phyloP scores from a whole-genome alignment of 1,140 invertebrate species.

The Tetragnatha versicolor region DNA sequence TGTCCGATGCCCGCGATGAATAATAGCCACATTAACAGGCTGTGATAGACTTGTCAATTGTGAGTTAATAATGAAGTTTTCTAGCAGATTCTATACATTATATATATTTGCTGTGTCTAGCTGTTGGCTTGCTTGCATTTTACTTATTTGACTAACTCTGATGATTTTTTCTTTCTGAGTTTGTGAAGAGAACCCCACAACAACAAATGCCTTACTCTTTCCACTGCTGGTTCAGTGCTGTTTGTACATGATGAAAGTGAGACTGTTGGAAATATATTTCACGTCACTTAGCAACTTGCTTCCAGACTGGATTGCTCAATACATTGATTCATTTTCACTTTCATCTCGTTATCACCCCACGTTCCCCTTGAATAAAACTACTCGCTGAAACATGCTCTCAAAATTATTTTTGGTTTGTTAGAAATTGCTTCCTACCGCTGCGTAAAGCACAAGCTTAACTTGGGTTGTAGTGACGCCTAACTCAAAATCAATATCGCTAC shows the following conservation, averaged over 20 bases:
- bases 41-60: constrained; percentile 30
- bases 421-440: neutral
- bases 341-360: neutral
- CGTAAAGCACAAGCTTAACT: neutral
- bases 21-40: constrained; percentile 40
- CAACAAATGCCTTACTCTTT: constrained; percentile 42
- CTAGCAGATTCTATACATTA: neutral
- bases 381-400: neutral
- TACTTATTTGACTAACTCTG: constrained; percentile 17
- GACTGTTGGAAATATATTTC: constrained; percentile 9
- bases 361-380: neutral
- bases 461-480: neutral
- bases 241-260: neutral
- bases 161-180: constrained; percentile 20
- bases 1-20: neutral
- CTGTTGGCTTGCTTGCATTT: constrained; percentile 20
- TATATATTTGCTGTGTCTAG: neutral
- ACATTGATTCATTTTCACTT: constrained; percentile 4
- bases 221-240: constrained; percentile 52
- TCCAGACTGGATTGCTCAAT: constrained; percentile 21
- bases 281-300: constrained; percentile 26
- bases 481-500: neutral
- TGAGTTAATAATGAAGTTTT: neutral
- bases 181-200: too few species aligned
- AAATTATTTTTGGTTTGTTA: neutral